Conservation (phyloP, 2,888 invertebrate species). For the Athalia cordata region DNA sequence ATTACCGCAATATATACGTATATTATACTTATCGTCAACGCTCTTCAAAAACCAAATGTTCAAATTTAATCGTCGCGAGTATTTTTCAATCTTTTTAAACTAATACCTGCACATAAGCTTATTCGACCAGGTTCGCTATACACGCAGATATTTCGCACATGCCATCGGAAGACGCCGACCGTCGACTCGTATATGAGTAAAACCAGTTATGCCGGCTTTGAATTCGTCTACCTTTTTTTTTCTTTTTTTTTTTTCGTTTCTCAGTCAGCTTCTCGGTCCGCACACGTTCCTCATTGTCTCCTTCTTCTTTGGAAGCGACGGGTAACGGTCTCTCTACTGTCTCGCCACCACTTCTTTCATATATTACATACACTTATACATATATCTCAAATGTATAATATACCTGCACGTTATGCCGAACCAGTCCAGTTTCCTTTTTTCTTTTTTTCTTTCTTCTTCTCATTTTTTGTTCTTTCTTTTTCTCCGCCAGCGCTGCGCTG, state of each 20-base stretch:
- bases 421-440: neutral
- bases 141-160: neutral
- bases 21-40: too few relatives aligned
- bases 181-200: constrained; percentile 1
- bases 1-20: too few relatives aligned
- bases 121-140: neutral
- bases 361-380: neutral
- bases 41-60: too few relatives aligned
- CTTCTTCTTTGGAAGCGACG: neutral
- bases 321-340: constrained; percentile 21
- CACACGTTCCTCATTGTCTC: neutral
- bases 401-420: neutral
- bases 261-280: neutral
- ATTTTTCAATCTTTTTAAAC: too few relatives aligned
- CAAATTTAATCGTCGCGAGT: too few relatives aligned
- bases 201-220: constrained; percentile 35
- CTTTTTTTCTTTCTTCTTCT: too few relatives aligned
- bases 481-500: too few relatives aligned
- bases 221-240: constrained; percentile 21
- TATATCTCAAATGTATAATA: neutral
- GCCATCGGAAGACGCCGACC: neutral
- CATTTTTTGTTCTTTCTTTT: too few relatives aligned
- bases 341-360: neutral
- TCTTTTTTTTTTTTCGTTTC: neutral
- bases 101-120: too few relatives aligned